Base-by-base conservation (phyloP, 2,797 vertebrate species). In the Linurgus olivaceus region DNA sequence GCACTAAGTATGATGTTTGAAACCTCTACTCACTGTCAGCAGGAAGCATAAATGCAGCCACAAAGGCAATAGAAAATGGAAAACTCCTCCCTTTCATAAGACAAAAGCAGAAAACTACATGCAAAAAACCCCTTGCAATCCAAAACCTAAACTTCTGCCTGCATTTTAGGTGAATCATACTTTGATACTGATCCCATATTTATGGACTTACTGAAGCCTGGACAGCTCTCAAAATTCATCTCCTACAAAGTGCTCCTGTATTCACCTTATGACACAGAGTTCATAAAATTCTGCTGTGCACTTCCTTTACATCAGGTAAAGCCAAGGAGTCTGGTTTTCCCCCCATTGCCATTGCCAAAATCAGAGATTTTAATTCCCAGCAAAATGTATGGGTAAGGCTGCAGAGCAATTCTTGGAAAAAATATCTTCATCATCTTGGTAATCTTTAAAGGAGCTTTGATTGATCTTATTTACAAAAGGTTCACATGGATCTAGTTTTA, bases 391-490 rank as follows among this genome's bases (percentile, higher is more conserved):
- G 15, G 51, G 10, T 29, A 72, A 26, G 54, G 19, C 45, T 90
- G 55, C 61, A 78, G 51, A 96, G 52, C 59, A 88, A 38, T 16
- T 31, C 35, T 65, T 67, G 77, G 76, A 7, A 63, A 88, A 96
- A 95, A 83, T 4, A 6, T 81, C 93, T 90, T 92, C 76, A 93
- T 88, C 88, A 61, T 55, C 66, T 40, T 12, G 10, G 24, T 76
- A 67, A 79, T 76, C 77, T 91, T 92, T 93, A 93, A 90, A 83
- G 55, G 48, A 82, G 72, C 26, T 74, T 88, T 93, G 71, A 96
- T 59, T 91, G 90, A 94, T 93, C 89, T 93, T 90, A 90, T 95
- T 97, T 94, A 91, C 86, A 95, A 80, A 94, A 86, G 76, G 57
- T 48, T 90, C 19, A 33, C n/a, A 31, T 42, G 84, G 92, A 88